Base-by-base conservation (phyloP, 2,888 invertebrate species). In the Marronus borbonicus region DNA sequence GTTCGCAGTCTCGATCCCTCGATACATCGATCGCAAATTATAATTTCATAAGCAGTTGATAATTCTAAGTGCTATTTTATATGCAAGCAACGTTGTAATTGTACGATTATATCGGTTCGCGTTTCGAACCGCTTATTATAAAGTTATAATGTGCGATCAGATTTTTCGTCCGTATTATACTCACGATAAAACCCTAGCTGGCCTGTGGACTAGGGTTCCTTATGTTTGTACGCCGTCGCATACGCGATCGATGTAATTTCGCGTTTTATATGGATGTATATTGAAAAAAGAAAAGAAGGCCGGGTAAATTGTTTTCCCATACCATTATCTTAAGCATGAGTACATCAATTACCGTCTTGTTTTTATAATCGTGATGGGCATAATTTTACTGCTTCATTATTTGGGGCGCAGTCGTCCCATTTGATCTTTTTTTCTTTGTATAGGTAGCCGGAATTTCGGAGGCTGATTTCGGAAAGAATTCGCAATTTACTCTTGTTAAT, bases 31-130 rank as follows among this genome's bases (percentile, higher is more conserved):
- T 58, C 39, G 49, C 58, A 62, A 74, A 79, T 75, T 78, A 78
- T 79, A 75, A 75, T 75, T 68, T 70, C 39, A 58, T 72, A 58
- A 58, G 39, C 36, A 66, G 79, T 78, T 80, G 81, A 80, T 81
- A 81, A 81, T 74, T 58, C 76, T 77, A 80, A 80, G 81, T 81
- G 81, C 80, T 81, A 77, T 81, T 81, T 80, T 79, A 81, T 81
- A 81, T 79, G 81, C 81, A 76, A 78, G 76, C 68, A 70, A 74
- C 65, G 77, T 82, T 85, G 85, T 85, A 85, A 85, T 85, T 83
- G 83, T 83, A 82, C 83, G 84, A 85, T 85, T 84, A 84, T 83
- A 83, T 82, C 80, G 80, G 80, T 81, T 81, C 81, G 80, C 83
- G 82, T 82, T 81, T 17, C 81, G 79, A 82, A 82, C 82, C 81